These are phyloP conservation scores for Caenorhabditis sp. DNA, from an alignment of 2,888 invertebrate genomes.

Conservation along the genomic window DNA sequence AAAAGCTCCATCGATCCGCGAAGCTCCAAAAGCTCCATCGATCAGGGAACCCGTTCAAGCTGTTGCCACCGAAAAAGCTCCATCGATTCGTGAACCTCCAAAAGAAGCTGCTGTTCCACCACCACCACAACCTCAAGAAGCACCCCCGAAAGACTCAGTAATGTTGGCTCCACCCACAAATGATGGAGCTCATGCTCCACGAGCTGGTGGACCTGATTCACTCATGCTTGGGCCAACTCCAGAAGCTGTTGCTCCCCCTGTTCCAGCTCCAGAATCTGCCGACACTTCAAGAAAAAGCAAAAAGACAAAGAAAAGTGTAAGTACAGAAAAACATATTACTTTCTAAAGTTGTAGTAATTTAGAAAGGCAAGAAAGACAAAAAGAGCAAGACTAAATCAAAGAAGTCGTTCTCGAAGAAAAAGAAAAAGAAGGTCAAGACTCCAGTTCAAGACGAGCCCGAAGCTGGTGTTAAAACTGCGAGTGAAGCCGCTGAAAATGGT, in stretches of 20 bases:
- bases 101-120: neutral
- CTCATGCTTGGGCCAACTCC: neutral
- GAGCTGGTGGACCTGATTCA: neutral
- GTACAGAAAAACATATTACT: neutral
- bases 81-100: neutral
- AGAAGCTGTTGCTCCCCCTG: neutral
- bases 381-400: slow-evolving; percentile 10
- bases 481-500: slow-evolving; percentile 1
- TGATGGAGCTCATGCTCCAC: slow-evolving; percentile 8
- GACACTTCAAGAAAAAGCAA: slow-evolving; percentile 16
- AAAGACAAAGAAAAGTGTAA: slow-evolving; percentile 12
- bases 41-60: neutral
- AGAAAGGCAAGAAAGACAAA: slow-evolving; percentile 11
- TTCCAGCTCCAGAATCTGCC: neutral
- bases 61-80: neutral
- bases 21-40: too few relatives aligned
- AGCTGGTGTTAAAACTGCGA: slow-evolving; percentile 21
- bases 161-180: slow-evolving; percentile 12
- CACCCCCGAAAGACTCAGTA: neutral
- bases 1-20: neutral
- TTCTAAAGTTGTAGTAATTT: neutral
- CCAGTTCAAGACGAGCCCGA: slow-evolving; percentile 16
- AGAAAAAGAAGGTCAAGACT: slow-evolving; percentile 21
- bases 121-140: neutral
- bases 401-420: slow-evolving; percentile 11